These are phyloP conservation scores for Hemitrygon akajei DNA, from an alignment of 2,797 vertebrate genomes.

Conservation along the genomic window DNA sequence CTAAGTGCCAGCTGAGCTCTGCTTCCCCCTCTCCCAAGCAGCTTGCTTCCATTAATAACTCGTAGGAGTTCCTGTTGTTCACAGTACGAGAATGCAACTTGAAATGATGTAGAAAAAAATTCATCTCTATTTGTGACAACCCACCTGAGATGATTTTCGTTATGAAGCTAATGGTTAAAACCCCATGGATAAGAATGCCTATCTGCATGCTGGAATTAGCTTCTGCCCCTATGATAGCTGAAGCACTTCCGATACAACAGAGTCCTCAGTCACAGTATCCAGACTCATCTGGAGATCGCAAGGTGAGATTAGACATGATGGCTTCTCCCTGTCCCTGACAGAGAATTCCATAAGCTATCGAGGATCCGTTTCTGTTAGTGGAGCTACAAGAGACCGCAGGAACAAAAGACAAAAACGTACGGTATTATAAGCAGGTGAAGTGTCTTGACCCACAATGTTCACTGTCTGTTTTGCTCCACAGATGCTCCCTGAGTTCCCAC, in stretches of 20 bases:
- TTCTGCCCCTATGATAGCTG: neutral
- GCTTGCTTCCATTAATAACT: neutral
- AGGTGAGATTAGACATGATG: neutral
- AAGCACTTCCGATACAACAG: neutral
- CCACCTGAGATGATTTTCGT: neutral
- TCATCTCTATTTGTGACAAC: neutral
- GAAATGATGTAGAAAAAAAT: neutral
- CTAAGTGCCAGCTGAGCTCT: neutral
- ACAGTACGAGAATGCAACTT: neutral
- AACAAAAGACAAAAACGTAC: too few relatives aligned
- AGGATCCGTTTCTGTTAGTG: too few relatives aligned
- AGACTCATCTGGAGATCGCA: neutral
- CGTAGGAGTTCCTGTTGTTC: neutral
- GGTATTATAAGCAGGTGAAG: too few relatives aligned
- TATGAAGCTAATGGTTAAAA: neutral
- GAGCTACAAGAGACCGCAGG: too few relatives aligned
- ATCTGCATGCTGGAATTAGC: neutral
- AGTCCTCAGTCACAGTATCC: neutral
- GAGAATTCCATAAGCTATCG: neutral
- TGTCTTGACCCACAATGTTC: too few relatives aligned
- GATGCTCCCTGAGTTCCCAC: too few relatives aligned
- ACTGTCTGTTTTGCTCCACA: too few relatives aligned
- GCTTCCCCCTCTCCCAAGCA: neutral
- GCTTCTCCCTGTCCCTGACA: neutral
- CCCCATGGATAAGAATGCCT: too few relatives aligned